These are phyloP conservation scores for Penaeus vannamei DNA, from an alignment of 1,140 invertebrate genomes.

Conservation along the genomic window DNA sequence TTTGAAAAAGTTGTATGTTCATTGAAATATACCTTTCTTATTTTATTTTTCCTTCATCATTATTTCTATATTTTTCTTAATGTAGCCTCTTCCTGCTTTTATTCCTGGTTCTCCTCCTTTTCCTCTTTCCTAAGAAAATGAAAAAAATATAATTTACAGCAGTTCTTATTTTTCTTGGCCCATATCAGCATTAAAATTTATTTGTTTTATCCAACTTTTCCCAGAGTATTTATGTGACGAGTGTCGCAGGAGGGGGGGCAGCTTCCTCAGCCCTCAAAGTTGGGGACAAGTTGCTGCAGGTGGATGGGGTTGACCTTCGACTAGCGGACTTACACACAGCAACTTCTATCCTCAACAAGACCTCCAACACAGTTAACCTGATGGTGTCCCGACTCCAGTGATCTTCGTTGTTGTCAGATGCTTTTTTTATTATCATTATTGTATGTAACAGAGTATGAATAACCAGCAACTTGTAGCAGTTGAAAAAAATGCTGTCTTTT, in stretches of 20 bases:
- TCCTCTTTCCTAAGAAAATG: too few relatives aligned
- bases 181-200: not conserved
- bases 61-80: too few relatives aligned
- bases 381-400: constrained; percentile 60
- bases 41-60: not conserved
- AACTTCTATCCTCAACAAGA: constrained; percentile 44
- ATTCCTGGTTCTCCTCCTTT: too few relatives aligned
- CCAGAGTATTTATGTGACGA: constrained; percentile 57
- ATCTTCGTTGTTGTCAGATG: not conserved
- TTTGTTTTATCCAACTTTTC: not conserved
- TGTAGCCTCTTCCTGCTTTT: too few relatives aligned
- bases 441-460: not conserved
- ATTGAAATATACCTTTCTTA: not conserved
- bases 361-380: constrained; percentile 48
- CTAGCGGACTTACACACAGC: constrained; percentile 37
- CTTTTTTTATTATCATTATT: not conserved
- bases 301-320: constrained; percentile 57
- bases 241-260: constrained; percentile 53
- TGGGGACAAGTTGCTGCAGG: constrained; percentile 53
- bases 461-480: too few relatives aligned
- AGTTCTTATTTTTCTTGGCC: not conserved
- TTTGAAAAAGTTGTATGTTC: not conserved
- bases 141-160: not conserved
- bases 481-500: too few relatives aligned
- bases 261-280: constrained; percentile 58